phyloP scores from a whole-genome alignment of 2,888 invertebrate genomes.

The Megalurothrips usitatus region DNA sequence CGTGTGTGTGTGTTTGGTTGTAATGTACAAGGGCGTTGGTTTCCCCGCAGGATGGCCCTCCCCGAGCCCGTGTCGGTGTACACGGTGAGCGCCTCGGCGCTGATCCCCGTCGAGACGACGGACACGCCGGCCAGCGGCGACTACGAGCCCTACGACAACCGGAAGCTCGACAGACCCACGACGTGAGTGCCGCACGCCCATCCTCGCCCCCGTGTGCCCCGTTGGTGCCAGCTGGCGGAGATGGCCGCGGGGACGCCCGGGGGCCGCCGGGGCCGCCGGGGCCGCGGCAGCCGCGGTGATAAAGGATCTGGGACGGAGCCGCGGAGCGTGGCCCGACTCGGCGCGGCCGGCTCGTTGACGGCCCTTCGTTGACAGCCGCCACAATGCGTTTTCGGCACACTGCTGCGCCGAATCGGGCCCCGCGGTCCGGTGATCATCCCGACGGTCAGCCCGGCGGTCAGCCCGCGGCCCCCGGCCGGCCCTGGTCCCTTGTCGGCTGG shows the following conservation, averaged over 20 bases:
- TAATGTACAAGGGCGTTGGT: too few species aligned
- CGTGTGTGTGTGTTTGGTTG: too few species aligned
- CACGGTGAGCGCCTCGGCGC: not conserved
- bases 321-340: not conserved
- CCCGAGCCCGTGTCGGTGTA: not conserved
- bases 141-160: slow-evolving; percentile 29
- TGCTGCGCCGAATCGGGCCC: too few species aligned
- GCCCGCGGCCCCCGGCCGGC: too few species aligned
- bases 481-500: too few species aligned
- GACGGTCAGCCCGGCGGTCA: too few species aligned
- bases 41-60: too few species aligned
- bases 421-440: too few species aligned
- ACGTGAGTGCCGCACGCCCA: slow-evolving; percentile 54
- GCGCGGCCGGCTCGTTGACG: not conserved
- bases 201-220: not conserved
- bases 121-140: not conserved
- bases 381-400: too few species aligned
- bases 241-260: not conserved
- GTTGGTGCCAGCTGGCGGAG: not conserved
- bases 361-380: too few species aligned
- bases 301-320: not conserved
- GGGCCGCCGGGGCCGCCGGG: not conserved
- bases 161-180: slow-evolving; percentile 56
- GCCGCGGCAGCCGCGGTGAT: not conserved
- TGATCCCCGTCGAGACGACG: not conserved